Evolutionary conservation across 2,113 vertebrate species (phyloP).

Genomic region (Halcyon senegalensis): DNA sequence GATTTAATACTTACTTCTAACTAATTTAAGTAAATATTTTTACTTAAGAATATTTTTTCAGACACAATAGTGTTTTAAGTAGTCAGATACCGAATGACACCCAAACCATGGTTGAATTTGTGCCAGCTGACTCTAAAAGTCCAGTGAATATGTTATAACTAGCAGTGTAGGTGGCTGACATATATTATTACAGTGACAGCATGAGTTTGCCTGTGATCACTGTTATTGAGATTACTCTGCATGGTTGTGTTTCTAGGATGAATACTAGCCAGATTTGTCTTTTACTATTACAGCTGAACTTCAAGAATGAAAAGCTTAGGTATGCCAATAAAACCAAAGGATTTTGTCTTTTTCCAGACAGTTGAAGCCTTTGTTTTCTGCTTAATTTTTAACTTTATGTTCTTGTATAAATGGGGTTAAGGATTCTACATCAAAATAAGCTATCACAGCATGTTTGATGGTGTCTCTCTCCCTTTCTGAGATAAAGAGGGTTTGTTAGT

Average conservation of each 20-base stretch:
- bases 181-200: neutral
- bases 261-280: neutral
- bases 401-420: neutral
- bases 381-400: neutral
- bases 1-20: neutral
- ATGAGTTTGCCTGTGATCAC: neutral
- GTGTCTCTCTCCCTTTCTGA: neutral
- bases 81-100: neutral
- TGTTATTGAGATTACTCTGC: neutral
- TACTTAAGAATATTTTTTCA: neutral
- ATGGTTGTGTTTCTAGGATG: neutral
- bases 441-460: neutral
- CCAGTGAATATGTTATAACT: neutral
- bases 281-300: neutral
- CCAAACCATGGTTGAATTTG: neutral
- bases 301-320: neutral
- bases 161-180: neutral
- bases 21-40: neutral
- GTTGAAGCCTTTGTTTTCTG: neutral
- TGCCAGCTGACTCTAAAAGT: neutral
- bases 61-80: neutral
- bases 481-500: neutral
- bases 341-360: neutral
- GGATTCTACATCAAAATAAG: neutral
- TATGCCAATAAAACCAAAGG: neutral